A percentile compares a stretch with the other conserved stretches of the same genome.
Evolutionary conservation across 2,113 vertebrate genomes (phyloP).

Genomic region (Bathybates hornii): DNA sequence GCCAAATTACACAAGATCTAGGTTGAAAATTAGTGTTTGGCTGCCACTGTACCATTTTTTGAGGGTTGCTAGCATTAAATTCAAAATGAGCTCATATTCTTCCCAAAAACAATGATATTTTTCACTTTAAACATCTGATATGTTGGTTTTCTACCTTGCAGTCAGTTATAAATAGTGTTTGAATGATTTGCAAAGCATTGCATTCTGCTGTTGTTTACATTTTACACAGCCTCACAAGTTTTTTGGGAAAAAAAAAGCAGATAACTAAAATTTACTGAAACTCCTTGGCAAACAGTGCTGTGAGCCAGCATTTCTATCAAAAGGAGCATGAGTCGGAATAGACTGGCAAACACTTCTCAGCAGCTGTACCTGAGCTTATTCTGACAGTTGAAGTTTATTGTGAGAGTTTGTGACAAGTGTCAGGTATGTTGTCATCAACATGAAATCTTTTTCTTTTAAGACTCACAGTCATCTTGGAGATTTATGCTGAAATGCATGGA

Average conservation of each 20-base stretch:
- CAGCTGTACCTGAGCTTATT: neutral
- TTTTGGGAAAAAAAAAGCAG: accelerated
- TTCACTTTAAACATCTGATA: neutral
- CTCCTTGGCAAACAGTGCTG: neutral
- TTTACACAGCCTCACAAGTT: neutral
- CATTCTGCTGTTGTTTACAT: neutral
- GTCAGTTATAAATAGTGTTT: neutral
- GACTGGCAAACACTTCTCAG: neutral
- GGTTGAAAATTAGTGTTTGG: neutral
- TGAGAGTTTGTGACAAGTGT: constrained; percentile 9
- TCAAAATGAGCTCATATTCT: neutral
- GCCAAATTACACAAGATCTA: neutral
- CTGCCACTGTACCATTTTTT: neutral
- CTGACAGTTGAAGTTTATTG: neutral
- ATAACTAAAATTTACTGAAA: neutral
- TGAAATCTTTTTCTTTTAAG: neutral
- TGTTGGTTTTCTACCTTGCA: neutral
- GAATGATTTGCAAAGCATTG: neutral
- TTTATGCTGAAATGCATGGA: neutral
- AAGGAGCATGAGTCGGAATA: neutral
- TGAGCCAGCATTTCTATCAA: neutral
- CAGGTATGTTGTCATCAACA: constrained; percentile 9
- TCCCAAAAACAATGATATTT: neutral
- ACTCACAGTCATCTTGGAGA: neutral
- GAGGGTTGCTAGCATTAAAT: neutral